Evolutionary conservation across 53 echinoderm and acorn worm genomes (phyloP), one percentile per base, ranked within the genome.

Genomic region (Hippasteria phrygiana): DNA sequence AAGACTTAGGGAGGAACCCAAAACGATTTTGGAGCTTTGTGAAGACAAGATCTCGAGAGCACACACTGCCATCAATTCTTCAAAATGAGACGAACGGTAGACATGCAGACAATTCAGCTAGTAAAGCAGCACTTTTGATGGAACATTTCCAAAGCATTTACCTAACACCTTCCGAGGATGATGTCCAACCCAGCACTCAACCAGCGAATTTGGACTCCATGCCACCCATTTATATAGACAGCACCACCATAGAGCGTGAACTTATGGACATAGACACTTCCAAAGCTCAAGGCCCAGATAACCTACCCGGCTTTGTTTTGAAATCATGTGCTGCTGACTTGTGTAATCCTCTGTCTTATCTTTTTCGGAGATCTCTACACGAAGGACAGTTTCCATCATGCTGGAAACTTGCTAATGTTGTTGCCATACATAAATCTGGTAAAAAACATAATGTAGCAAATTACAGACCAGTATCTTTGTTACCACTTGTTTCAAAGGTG

Each of bases 351-450:
- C 20, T 67, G 35, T 8, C 77, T 13, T 77, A 55, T 54, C 31
- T 77, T 77, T 77, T 77, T 55, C 48, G 13, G 53, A 77, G 51
- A 53, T 47, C 77, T 20, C 34, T 50, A 33, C n/a, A 36, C 1
- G 55, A 77, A 50, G 77, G 77, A 48, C 20, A 20, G 18, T 77
- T 77, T 77, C 55, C 77, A 48, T n/a, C 14, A 16, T 6, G 77
- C 34, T 53, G 55, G 77, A 77, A 77, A 77, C 8, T 34, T 53
- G 77, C 77, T 33, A 77, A 77, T 77, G 51, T 77, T 77, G 77
- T 77, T 29, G 18, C 77, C 33, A 32, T 77, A 48, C 77, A 77
- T 55, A 77, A 77, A 54, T 77, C 77, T 77, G 28, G 77, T 77
- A 77, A 18, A 14, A 77, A 77, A 29, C 8, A 18, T 3, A 74